phyloP scores from a whole-genome alignment of 2,888 invertebrate species.

The Lobophora halterata region DNA sequence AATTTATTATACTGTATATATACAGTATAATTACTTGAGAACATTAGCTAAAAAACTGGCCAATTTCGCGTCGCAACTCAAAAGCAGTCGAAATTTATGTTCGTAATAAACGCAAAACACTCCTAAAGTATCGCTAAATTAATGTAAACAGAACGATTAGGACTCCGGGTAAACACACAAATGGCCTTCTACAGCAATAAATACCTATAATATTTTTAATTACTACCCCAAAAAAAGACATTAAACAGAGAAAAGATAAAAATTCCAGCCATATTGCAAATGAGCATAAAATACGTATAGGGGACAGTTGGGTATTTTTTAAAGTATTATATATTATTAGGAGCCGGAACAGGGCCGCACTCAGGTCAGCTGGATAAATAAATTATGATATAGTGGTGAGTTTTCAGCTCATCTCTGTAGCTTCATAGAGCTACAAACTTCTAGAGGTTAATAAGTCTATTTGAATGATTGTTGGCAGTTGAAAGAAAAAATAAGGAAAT shows the following conservation, averaged over 20 bases:
- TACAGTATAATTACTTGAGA: conserved; percentile 31
- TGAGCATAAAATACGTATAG: conserved; percentile 54
- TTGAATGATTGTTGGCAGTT: too few species aligned
- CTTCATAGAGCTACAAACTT: conserved; percentile 31
- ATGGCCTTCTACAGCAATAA: conserved; percentile 71
- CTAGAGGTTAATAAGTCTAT: too few species aligned
- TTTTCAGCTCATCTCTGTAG: conserved; percentile 59
- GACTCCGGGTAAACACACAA: conserved; percentile 69
- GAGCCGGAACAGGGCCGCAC: conserved; percentile 60
- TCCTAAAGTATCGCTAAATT: conserved; percentile 78
- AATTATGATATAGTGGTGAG: conserved; percentile 76
- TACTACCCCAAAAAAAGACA: conserved; percentile 70
- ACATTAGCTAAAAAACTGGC: conserved; percentile 31
- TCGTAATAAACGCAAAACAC: conserved; percentile 70
- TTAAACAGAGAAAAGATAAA: conserved; percentile 70
- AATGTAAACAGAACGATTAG: conserved; percentile 80
- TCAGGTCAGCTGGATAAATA: conserved; percentile 77
- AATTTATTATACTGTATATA: too few species aligned
- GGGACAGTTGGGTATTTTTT: conserved; percentile 42
- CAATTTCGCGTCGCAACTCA: conserved; percentile 40
- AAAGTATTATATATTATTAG: conserved; percentile 65
- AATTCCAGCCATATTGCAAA: conserved; percentile 69
- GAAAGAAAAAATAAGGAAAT: too few species aligned
- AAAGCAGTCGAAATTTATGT: conserved; percentile 62
- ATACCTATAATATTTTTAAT: conserved; percentile 80